Conservation (phyloP, 2,797 vertebrate species). For the Enteromius thamalakanensis region DNA sequence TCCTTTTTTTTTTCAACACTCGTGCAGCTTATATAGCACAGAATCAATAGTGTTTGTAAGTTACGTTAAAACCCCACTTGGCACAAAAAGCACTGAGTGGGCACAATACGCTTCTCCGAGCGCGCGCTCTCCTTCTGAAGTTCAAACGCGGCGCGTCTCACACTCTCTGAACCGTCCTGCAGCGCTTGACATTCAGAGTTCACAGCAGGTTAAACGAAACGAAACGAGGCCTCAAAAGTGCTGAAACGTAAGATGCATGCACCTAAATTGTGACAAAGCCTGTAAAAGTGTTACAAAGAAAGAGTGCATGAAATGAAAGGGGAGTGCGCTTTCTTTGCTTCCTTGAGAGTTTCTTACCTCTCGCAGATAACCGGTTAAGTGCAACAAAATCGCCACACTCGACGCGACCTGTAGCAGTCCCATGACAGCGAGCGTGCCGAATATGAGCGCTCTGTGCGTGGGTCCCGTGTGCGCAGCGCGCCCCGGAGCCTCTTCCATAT, state of each 20-base stretch:
- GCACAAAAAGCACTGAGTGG: not conserved
- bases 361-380: constrained; percentile 90
- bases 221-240: constrained; percentile 40
- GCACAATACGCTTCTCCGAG: not conserved
- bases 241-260: constrained; percentile 45
- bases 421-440: constrained; percentile 87
- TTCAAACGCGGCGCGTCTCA: constrained; percentile 19
- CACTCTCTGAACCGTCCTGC: not conserved
- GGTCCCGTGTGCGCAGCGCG: constrained; percentile 73
- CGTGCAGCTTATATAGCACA: not conserved
- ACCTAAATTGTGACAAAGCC: not conserved
- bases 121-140: constrained; percentile 9
- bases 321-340: not conserved
- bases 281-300: not conserved
- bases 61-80: not conserved
- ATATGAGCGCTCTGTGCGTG: constrained; percentile 77
- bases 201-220: constrained; percentile 23
- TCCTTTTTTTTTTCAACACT: not conserved
- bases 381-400: constrained; percentile 91
- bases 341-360: constrained; percentile 73
- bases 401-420: constrained; percentile 94
- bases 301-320: not conserved
- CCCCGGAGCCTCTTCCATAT: constrained; percentile 75
- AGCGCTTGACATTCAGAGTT: constrained; percentile 2
- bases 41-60: not conserved